These are phyloP conservation scores for Microtus pennsylvanicus DNA, from an alignment of 2,113 vertebrate genomes.

Conservation along the genomic window DNA sequence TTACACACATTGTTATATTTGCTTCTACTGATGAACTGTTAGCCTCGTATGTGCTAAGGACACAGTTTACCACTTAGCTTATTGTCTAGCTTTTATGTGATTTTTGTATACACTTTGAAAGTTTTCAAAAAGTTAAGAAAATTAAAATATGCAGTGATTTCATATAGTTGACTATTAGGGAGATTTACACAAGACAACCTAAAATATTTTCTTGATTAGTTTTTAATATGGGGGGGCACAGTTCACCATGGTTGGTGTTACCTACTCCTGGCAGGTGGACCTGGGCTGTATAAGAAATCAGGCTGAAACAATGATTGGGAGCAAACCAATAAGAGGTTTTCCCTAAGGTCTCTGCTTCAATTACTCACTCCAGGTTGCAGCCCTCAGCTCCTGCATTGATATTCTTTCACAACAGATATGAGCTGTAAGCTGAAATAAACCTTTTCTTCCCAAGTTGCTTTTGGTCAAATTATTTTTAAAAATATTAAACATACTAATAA, in stretches of 20 bases:
- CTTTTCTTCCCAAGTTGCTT: neutral
- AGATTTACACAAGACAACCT: neutral
- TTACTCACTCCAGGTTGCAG: neutral
- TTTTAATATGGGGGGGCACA: neutral
- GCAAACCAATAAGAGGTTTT: neutral
- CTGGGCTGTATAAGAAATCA: neutral
- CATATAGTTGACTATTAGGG: neutral
- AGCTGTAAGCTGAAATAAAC: neutral
- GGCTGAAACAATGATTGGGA: neutral
- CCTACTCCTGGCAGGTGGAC: neutral
- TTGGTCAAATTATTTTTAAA: neutral
- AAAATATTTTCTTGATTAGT: neutral
- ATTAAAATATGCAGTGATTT: neutral
- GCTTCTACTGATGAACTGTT: neutral
- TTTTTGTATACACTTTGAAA: neutral
- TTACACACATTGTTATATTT: neutral
- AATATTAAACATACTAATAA: neutral
- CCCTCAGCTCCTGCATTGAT: neutral
- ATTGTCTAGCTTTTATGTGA: too few relatives aligned
- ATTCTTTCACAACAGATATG: neutral
- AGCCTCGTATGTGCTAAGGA: neutral
- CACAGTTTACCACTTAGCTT: neutral
- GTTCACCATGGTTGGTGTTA: neutral
- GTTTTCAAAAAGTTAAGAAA: neutral
- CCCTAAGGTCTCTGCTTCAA: neutral